phyloP scores from a whole-genome alignment of 1,140 invertebrate species.

The Contarinia nasturtii region DNA sequence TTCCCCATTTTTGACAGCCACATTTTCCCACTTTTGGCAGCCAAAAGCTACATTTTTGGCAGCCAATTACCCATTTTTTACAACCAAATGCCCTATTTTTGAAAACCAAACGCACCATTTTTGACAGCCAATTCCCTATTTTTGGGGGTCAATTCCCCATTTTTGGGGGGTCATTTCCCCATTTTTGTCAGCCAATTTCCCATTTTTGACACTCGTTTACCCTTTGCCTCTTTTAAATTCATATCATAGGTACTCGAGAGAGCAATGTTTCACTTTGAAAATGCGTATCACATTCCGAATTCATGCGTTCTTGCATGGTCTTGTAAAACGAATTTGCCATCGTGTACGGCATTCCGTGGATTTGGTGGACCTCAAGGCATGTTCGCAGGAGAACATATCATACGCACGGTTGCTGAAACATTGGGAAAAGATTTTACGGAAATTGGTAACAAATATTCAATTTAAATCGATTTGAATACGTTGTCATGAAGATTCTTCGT shows the following conservation, averaged over 20 bases:
- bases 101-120: too few species aligned
- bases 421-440: constrained; percentile 37
- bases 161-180: too few species aligned
- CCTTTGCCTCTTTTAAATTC: too few species aligned
- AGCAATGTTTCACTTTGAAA: constrained; percentile 61
- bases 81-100: too few species aligned
- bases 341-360: constrained; percentile 79
- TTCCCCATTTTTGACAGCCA: too few species aligned
- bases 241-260: constrained; percentile 62
- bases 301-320: constrained; percentile 41
- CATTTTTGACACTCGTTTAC: too few species aligned
- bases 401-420: constrained; percentile 53
- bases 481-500: constrained; percentile 22
- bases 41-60: too few species aligned
- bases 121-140: too few species aligned
- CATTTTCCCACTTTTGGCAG: too few species aligned
- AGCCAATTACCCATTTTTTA: too few species aligned
- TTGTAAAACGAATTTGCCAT: constrained; percentile 72
- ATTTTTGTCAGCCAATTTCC: too few species aligned
- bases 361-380: constrained; percentile 83
- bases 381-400: constrained; percentile 61
- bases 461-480: constrained; percentile 2
- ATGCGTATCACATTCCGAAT: constrained; percentile 56
- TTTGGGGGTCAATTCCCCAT: too few species aligned
- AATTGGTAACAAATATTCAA: constrained; percentile 17